A percentile compares a stretch with the other conserved stretches of the same genome.
phyloP scores from a whole-genome alignment of 1,140 invertebrate genomes.

The Plodia interpunctella region DNA sequence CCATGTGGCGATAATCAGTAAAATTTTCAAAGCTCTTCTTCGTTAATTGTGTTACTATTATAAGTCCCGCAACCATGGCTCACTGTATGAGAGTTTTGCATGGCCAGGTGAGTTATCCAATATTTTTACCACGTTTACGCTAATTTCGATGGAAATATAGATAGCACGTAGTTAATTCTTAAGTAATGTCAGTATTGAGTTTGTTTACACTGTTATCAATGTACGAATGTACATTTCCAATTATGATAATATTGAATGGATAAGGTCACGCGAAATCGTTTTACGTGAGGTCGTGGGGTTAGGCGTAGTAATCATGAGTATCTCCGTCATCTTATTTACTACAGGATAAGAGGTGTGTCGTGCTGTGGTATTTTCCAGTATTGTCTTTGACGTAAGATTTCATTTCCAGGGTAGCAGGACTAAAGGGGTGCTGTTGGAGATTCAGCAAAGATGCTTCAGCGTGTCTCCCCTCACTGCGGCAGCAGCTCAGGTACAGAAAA shows the following conservation, averaged over 20 bases:
- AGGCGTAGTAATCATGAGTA: conserved; percentile 13
- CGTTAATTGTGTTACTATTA: conserved; percentile 39
- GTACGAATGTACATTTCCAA: conserved; percentile 31
- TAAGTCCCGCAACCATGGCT: conserved; percentile 80
- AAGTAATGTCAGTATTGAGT: conserved; percentile 18
- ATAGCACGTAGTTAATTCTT: neutral
- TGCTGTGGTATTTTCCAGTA: conserved; percentile 14
- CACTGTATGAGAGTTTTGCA: conserved; percentile 85
- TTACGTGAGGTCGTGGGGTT: conserved; percentile 40
- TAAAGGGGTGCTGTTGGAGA: conserved; percentile 73
- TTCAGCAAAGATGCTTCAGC: conserved; percentile 88
- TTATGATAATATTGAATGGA: conserved; percentile 40
- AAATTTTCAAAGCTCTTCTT: conserved; percentile 34
- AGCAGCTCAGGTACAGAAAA: conserved; percentile 80
- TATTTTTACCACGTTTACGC: conserved; percentile 37
- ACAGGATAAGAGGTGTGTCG: conserved; percentile 5
- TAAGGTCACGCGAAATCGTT: conserved; percentile 39
- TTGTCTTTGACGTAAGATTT: conserved; percentile 28
- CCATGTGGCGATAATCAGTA: conserved; percentile 56
- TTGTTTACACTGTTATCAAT: conserved; percentile 53
- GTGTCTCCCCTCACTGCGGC: conserved; percentile 82
- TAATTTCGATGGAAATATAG: conserved; percentile 13
- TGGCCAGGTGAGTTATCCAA: conserved; percentile 80
- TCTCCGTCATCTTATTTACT: conserved; percentile 17
- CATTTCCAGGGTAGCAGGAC: conserved; percentile 69